Conservation (phyloP, 1,140 invertebrate genomes). For the Trichoplusia ni region DNA sequence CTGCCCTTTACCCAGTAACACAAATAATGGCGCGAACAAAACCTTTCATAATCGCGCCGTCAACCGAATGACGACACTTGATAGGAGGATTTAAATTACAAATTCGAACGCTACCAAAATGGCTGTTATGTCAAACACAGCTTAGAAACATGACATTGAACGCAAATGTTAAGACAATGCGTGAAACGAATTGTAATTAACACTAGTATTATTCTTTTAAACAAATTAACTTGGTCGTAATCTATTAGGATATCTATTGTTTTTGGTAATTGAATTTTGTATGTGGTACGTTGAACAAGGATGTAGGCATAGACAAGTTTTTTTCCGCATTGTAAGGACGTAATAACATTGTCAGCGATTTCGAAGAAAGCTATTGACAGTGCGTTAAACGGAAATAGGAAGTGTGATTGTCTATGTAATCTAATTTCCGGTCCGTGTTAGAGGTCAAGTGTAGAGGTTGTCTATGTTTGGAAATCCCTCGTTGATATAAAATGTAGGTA, state of each 20-base stretch:
- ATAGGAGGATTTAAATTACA: constrained; percentile 36
- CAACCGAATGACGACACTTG: constrained; percentile 43
- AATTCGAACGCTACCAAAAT: constrained; percentile 33
- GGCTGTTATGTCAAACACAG: constrained; percentile 49
- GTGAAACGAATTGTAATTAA: constrained; percentile 63
- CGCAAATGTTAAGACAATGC: constrained; percentile 54
- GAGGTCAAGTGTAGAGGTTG: constrained; percentile 53
- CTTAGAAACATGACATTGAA: constrained; percentile 72
- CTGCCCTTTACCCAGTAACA: constrained; percentile 77
- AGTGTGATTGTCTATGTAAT: constrained; percentile 54
- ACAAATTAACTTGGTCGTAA: constrained; percentile 10
- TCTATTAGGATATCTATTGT: constrained; percentile 20
- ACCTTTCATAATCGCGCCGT: constrained; percentile 36
- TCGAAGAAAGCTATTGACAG: constrained; percentile 60
- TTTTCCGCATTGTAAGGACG: constrained; percentile 46
- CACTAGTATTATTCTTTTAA: constrained; percentile 7
- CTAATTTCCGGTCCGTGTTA: constrained; percentile 50
- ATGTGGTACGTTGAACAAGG: constrained; percentile 39
- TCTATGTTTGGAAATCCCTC: not conserved
- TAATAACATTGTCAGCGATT: constrained; percentile 21
- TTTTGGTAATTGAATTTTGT: constrained; percentile 36
- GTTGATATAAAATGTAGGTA: too few species aligned
- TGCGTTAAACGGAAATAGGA: constrained; percentile 66
- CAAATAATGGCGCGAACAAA: constrained; percentile 60
- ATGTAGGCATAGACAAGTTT: constrained; percentile 19